These are phyloP conservation scores for Scolopax mira DNA, from an alignment of 2,113 vertebrate species.

Conservation along the genomic window DNA sequence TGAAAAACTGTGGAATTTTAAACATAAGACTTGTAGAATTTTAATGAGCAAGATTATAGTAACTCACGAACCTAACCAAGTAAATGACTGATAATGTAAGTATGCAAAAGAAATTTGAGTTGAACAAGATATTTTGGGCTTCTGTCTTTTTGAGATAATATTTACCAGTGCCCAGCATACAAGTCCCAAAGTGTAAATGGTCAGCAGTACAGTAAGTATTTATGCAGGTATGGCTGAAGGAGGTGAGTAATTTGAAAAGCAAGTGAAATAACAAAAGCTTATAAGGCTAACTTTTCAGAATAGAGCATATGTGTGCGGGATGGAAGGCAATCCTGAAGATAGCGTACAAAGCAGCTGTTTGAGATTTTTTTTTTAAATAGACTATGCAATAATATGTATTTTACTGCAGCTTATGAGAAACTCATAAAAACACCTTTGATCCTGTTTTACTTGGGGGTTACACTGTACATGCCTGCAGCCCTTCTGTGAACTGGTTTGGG, in stretches of 20 bases:
- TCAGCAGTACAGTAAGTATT: background rate
- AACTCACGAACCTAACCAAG: background rate
- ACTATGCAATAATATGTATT: background rate
- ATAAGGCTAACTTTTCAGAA: background rate
- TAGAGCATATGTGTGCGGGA: background rate
- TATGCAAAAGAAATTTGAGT: background rate
- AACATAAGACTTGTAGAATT: background rate
- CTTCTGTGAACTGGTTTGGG: background rate
- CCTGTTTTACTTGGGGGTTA: background rate
- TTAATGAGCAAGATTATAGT: background rate
- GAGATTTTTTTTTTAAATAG: background rate
- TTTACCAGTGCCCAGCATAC: background rate
- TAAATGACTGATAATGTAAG: background rate
- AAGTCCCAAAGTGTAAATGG: background rate
- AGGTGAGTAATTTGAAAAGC: background rate
- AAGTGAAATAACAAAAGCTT: background rate
- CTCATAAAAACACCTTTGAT: background rate
- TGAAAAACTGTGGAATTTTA: background rate
- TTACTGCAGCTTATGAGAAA: background rate
- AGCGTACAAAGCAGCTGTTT: background rate
- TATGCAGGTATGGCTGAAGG: background rate
- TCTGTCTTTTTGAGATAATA: background rate
- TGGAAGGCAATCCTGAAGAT: background rate
- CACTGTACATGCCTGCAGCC: accelerated
- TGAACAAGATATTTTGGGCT: background rate